Evolutionary conservation across 64 coral and sea anemone genomes (phyloP).

Genomic region (Pachyseris speciosa): DNA sequence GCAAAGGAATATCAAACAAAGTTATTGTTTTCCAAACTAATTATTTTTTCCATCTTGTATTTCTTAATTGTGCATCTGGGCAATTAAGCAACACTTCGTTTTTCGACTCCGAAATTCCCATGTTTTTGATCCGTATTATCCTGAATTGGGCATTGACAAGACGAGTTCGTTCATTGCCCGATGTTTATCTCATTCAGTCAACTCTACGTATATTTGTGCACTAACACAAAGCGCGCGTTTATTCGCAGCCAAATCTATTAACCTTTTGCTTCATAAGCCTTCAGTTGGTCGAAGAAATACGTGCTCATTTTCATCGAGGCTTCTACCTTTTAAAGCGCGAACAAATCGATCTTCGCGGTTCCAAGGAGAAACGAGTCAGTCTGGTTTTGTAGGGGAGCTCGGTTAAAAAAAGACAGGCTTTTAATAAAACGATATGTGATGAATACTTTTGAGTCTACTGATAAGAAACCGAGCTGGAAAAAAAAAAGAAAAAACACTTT

Average conservation of each 20-base stretch:
- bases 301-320: neutral
- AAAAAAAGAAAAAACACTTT: neutral
- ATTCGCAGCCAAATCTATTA: neutral
- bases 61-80: conserved; percentile 43
- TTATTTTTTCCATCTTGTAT: neutral
- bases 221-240: neutral
- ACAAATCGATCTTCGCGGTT: neutral
- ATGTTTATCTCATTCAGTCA: neutral
- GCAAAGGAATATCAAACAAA: neutral
- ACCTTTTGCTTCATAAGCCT: neutral
- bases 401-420: neutral
- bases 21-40: conserved; percentile 23
- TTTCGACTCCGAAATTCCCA: neutral
- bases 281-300: neutral
- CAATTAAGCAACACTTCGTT: conserved; percentile 38
- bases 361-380: neutral
- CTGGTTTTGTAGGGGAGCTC: neutral
- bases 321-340: neutral
- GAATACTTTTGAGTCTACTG: neutral
- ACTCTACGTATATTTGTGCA: neutral
- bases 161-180: neutral
- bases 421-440: neutral
- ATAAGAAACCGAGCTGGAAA: neutral
- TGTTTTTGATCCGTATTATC: neutral
- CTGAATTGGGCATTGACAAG: neutral